Base-by-base conservation (phyloP, 2,797 vertebrate genomes). In the Melanotaenia trifasciata region DNA sequence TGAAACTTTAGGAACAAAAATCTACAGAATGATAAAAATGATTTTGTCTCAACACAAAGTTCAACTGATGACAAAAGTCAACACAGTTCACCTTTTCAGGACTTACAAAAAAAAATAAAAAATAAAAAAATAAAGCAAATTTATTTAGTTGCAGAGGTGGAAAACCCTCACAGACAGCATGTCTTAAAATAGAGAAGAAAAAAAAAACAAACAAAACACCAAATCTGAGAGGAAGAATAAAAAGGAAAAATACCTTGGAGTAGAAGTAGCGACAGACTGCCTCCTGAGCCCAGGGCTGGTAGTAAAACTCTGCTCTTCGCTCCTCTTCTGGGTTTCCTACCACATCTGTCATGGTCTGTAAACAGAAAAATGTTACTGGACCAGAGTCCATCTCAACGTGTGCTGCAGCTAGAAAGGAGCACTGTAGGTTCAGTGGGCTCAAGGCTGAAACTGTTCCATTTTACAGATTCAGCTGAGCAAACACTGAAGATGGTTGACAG, bases 251-350 rank as follows among this genome's bases (percentile, higher is more conserved):
- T 88, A 99, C 98, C 96, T 99, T 99, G 70, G 98, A 99, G 93
- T 98, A 99, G 92, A 99, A 99, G 91, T 99, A 99, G 78, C 98
- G 95, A 90, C 97, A 99, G 63, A 99, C 98, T 0, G 98, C 98
- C 85, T 99, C 98, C 92, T 99, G 98, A 69, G 98, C 98, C 98
- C 98, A 99, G 0, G 98, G 98, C 92, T 99, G 98, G 94, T 97
- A 99, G 93, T 99, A 99, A 90, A 99, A 99, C 92, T 99, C 98
- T 0, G 98, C 98, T 88, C 96, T 93, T 8, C 98, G 95, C 79
- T 99, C 98, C 83, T 99, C 98, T 86, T 99, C 98, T 0, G 97
- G 98, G 93, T 99, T 99, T 83, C 96, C 97, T 20, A 98, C 98
- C 26, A 98, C 98, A 67, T 99, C 98, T 0, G 98, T 99, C 97